Evolutionary conservation across 2,797 vertebrate species (phyloP).

Genomic region (Parauchenoglanis ngamensis): DNA sequence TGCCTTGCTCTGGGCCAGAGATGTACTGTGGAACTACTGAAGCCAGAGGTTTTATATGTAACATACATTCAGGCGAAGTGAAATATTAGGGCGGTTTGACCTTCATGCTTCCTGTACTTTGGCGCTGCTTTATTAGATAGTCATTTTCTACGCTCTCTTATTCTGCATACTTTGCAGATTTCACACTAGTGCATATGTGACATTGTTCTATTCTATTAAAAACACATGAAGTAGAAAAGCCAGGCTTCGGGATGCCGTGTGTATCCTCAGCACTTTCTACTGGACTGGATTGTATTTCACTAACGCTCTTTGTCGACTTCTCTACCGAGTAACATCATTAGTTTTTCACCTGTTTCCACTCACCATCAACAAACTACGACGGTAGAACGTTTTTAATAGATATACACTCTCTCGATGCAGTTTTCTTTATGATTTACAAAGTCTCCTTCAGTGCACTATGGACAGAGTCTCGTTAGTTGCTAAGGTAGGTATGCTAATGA

Average conservation of each 20-base stretch:
- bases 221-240: neutral
- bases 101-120: neutral
- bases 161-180: neutral
- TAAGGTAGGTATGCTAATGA: neutral
- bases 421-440: neutral
- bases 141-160: neutral
- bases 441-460: neutral
- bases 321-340: neutral
- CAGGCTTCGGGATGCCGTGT: neutral
- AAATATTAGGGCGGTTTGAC: neutral
- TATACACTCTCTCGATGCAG: neutral
- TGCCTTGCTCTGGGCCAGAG: neutral
- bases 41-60: neutral
- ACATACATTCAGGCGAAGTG: neutral
- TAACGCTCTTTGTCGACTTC: neutral
- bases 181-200: neutral
- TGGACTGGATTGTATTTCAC: neutral
- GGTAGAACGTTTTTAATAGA: neutral
- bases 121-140: neutral
- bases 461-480: neutral
- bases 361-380: neutral
- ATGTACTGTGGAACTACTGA: slow-evolving; percentile 1
- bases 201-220: neutral
- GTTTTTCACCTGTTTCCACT: neutral
- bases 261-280: neutral